Evolutionary conservation across 2,113 vertebrate genomes (phyloP).

Genomic region (Ptilorrhoa leucosticta): DNA sequence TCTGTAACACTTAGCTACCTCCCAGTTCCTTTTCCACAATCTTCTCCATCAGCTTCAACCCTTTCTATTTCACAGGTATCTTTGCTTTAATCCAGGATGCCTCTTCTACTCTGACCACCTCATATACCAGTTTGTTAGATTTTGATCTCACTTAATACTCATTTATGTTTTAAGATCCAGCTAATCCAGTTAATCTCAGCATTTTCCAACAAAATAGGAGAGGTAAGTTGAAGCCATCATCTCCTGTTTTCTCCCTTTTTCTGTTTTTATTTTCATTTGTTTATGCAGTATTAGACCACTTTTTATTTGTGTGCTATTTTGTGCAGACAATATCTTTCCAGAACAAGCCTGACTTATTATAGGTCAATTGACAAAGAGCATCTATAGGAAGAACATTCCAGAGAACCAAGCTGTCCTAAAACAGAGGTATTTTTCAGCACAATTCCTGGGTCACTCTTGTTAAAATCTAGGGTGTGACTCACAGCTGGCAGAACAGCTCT

Average conservation of each 20-base stretch:
- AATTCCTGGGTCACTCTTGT: not conserved
- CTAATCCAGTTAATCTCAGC: not conserved
- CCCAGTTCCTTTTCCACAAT: not conserved
- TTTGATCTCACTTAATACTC: not conserved
- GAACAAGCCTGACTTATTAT: not conserved
- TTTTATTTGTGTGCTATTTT: not conserved
- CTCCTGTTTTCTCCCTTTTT: not conserved
- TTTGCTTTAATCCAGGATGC: not conserved
- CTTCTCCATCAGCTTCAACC: not conserved
- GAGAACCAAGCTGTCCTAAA: not conserved
- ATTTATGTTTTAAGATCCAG: not conserved
- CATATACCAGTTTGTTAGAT: not conserved
- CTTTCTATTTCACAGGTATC: not conserved
- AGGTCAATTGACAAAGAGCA: not conserved
- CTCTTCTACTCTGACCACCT: not conserved
- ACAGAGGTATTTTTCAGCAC: not conserved
- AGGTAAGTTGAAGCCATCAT: not conserved
- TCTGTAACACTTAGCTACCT: not conserved
- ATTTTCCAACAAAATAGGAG: not conserved
- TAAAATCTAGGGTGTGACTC: not conserved
- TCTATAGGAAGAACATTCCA: not conserved
- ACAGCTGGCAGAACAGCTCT: not conserved
- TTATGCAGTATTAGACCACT: not conserved
- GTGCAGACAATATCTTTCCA: not conserved
- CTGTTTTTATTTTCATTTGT: not conserved